Evolutionary conservation across 2,888 invertebrate genomes (phyloP).

Genomic region (Lissocephala sabroskyi): DNA sequence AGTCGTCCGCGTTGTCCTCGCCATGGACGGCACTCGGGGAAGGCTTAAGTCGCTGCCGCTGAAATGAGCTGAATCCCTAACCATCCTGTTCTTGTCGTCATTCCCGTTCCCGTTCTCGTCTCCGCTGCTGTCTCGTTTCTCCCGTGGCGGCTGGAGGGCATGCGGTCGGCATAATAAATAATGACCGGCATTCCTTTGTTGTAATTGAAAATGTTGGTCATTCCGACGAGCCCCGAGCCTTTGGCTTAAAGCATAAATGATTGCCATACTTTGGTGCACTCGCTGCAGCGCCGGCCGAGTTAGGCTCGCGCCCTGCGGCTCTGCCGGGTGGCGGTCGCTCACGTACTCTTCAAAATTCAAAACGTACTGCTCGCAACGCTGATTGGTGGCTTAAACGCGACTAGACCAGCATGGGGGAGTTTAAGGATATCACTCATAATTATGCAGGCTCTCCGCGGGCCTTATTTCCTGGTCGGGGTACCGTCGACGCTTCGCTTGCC

Average conservation of each 20-base stretch:
- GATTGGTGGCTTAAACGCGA: slow-evolving; percentile 58
- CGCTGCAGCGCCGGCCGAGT: too few relatives aligned
- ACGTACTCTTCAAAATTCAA: slow-evolving; percentile 65
- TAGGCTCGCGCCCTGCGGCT: neutral
- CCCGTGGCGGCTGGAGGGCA: slow-evolving; percentile 42
- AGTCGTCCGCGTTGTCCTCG: slow-evolving; percentile 8
- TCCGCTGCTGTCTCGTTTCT: neutral
- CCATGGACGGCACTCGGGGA: slow-evolving; percentile 17
- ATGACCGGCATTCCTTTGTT: slow-evolving; percentile 66
- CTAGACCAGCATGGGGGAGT: neutral
- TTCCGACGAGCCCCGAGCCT: slow-evolving; percentile 34
- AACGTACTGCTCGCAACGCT: slow-evolving; percentile 56
- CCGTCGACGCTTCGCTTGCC: too few relatives aligned
- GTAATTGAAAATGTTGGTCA: slow-evolving; percentile 70
- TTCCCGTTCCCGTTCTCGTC: too few relatives aligned
- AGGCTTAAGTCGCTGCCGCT: slow-evolving; percentile 50
- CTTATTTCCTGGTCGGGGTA: slow-evolving; percentile 5
- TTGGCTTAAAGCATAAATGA: slow-evolving; percentile 67
- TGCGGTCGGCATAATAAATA: slow-evolving; percentile 67
- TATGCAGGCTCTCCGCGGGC: slow-evolving; percentile 36
- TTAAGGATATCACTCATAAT: slow-evolving; percentile 48
- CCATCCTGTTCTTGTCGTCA: too few relatives aligned
- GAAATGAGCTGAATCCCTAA: slow-evolving; percentile 48
- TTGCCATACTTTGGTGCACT: slow-evolving; percentile 66
- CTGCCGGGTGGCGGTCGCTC: slow-evolving; percentile 18